Conservation (phyloP, 2,797 vertebrate genomes). For the Sebastolobus altivelis region DNA sequence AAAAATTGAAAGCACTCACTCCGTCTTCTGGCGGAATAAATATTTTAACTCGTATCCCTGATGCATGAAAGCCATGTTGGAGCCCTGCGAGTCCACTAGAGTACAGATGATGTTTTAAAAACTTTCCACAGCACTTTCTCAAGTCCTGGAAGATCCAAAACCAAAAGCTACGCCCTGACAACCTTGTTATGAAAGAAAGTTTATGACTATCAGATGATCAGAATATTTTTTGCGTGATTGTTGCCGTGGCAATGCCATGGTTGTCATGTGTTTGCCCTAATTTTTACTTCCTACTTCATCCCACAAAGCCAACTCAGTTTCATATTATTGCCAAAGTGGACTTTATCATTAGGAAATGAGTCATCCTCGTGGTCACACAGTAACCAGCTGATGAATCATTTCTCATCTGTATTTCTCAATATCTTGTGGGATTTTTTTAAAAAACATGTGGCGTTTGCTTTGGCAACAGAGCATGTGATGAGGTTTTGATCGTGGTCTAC, state of each 20-base stretch:
- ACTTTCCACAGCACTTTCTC: background rate
- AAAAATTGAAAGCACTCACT: constrained; percentile 69
- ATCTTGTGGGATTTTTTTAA: constrained; percentile 8
- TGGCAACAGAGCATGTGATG: constrained; percentile 49
- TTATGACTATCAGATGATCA: constrained; percentile 38
- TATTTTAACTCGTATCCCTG: constrained; percentile 75
- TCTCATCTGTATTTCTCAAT: background rate
- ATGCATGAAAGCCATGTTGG: constrained; percentile 83
- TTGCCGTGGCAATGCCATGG: constrained; percentile 27
- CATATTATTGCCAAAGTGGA: background rate
- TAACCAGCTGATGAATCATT: constrained; percentile 26
- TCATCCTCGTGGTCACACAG: constrained; percentile 52
- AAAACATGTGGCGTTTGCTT: constrained; percentile 4
- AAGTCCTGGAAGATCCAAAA: constrained; percentile 22
- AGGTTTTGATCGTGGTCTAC: background rate
- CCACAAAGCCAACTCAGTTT: constrained; percentile 43
- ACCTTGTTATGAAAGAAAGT: constrained; percentile 60
- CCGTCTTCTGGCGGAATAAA: constrained; percentile 59
- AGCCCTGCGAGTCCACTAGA: constrained; percentile 6
- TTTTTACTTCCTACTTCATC: constrained; percentile 21
- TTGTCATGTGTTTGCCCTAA: constrained; percentile 59
- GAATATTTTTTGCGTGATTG: constrained; percentile 14
- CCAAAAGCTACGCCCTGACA: constrained; percentile 55
- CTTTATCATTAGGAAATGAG: constrained; percentile 50
- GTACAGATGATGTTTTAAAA: background rate